Evolutionary conservation across 2,888 invertebrate species (phyloP).

Genomic region (Tetramorium bicarinatum): DNA sequence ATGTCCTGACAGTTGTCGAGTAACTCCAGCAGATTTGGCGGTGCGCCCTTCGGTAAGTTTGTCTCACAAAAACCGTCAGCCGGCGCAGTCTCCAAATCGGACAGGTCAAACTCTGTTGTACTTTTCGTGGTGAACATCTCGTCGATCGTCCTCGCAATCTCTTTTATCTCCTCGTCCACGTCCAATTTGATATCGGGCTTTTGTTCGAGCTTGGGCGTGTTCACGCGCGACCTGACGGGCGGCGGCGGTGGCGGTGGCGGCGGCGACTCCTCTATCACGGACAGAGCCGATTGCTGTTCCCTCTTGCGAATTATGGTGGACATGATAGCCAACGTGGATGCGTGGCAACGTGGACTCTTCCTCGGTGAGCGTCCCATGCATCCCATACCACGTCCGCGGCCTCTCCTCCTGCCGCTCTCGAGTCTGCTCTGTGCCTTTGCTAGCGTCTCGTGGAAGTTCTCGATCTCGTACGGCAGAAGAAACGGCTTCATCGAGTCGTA

Average conservation of each 20-base stretch:
- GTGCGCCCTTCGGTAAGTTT: conserved; percentile 79
- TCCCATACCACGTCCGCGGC: conserved; percentile 70
- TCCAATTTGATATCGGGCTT: conserved; percentile 77
- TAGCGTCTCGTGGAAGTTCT: conserved; percentile 82
- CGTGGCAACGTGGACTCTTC: conserved; percentile 95
- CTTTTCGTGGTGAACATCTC: conserved; percentile 86
- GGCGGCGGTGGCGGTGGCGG: conserved; percentile 56
- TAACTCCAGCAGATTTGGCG: conserved; percentile 82
- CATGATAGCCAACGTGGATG: conserved; percentile 94
- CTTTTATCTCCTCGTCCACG: conserved; percentile 81
- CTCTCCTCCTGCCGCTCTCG: conserved; percentile 69
- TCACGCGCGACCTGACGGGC: conserved; percentile 58
- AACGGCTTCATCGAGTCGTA: conserved; percentile 89
- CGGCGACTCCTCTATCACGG: conserved; percentile 66
- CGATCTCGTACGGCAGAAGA: conserved; percentile 92
- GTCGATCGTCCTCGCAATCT: conserved; percentile 86
- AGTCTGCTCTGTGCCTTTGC: conserved; percentile 73
- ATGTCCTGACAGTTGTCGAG: conserved; percentile 83
- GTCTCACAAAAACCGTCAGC: conserved; percentile 62
- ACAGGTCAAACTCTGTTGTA: conserved; percentile 86
- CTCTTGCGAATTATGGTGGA: conserved; percentile 84
- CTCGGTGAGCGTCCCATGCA: conserved; percentile 89
- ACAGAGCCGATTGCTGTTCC: conserved; percentile 77
- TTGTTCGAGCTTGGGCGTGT: conserved; percentile 67
- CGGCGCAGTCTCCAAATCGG: conserved; percentile 71